Conservation (phyloP, 1,140 invertebrate genomes). For the Drosophila biarmipes region DNA sequence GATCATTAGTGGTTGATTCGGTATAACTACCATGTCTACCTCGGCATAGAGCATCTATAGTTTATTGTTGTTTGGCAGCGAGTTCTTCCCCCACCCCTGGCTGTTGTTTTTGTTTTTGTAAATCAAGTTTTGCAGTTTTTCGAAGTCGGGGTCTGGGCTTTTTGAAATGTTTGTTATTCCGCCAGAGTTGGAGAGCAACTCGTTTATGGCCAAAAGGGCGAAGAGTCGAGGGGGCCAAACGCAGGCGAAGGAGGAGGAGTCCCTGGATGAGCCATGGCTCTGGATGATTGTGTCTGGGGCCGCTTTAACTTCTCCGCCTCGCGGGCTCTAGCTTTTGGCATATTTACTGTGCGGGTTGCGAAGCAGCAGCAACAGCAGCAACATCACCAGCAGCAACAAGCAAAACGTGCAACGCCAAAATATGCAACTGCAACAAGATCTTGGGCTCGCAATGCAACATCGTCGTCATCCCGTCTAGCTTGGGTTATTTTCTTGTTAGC, state of each 20-base stretch:
- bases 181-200: constrained; percentile 69
- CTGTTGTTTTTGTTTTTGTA: constrained; percentile 52
- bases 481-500: constrained; percentile 71
- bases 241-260: neutral
- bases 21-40: neutral
- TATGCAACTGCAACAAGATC: constrained; percentile 61
- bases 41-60: constrained; percentile 49
- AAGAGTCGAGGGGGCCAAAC: constrained; percentile 1
- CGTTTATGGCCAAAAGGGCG: constrained; percentile 51
- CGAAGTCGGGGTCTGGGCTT: constrained; percentile 39
- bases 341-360: constrained; percentile 64
- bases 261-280: constrained; percentile 39
- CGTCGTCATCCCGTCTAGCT: constrained; percentile 78
- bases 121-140: constrained; percentile 77
- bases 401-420: constrained; percentile 58
- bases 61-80: constrained; percentile 38
- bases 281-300: constrained; percentile 39
- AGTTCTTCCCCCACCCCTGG: constrained; percentile 1
- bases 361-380: constrained; percentile 50
- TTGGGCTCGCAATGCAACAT: constrained; percentile 33
- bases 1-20: constrained; percentile 1
- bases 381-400: constrained; percentile 46
- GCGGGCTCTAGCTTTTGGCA: constrained; percentile 58
- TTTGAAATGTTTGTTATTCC: constrained; percentile 74
- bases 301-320: constrained; percentile 34